Evolutionary conservation across 2,797 vertebrate species (phyloP).

Genomic region (Mormyrops boulengeri): DNA sequence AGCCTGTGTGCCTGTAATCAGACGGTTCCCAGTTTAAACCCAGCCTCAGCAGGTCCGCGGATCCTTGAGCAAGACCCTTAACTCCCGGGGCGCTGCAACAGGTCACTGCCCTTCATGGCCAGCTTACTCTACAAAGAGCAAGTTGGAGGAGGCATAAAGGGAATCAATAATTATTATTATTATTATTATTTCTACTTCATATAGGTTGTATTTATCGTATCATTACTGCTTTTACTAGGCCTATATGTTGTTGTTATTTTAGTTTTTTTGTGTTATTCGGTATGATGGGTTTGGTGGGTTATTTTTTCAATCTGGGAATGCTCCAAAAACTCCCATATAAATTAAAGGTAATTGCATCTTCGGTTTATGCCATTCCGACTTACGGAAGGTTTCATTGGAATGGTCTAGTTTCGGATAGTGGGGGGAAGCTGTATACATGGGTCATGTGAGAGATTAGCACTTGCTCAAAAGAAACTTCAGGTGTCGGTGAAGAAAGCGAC

Average conservation of each 20-base stretch:
- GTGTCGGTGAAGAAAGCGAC: neutral
- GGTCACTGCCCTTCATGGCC: too few relatives aligned
- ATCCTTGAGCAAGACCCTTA: too few relatives aligned
- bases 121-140: too few relatives aligned
- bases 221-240: neutral
- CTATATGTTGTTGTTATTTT: neutral
- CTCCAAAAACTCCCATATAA: neutral
- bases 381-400: neutral
- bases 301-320: neutral
- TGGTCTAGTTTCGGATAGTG: neutral
- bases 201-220: neutral
- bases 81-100: too few relatives aligned
- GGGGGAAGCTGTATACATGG: neutral
- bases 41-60: too few relatives aligned
- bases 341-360: neutral
- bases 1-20: too few relatives aligned
- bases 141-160: too few relatives aligned
- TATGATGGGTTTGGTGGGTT: neutral
- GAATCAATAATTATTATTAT: neutral
- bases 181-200: neutral
- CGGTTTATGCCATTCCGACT: neutral
- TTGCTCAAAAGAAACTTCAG: neutral
- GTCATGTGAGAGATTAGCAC: neutral
- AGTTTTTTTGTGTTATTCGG: neutral
- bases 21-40: too few relatives aligned